Evolutionary conservation across 2,797 vertebrate genomes (phyloP).

Genomic region (Enteromius paludinosus): DNA sequence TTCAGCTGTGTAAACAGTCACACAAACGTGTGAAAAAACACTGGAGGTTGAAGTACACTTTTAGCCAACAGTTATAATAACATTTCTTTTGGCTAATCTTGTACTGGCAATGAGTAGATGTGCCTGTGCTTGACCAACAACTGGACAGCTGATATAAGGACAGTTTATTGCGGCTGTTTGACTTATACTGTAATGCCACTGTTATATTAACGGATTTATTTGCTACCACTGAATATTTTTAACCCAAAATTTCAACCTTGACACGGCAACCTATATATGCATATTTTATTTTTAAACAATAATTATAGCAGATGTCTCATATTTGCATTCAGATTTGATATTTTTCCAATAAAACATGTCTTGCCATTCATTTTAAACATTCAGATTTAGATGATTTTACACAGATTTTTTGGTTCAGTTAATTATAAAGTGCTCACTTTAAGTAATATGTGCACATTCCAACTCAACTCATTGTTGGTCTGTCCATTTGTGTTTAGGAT

Average conservation of each 20-base stretch:
- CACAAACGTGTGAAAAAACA: conserved; percentile 37
- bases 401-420: neutral
- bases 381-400: neutral
- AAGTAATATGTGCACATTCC: neutral
- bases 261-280: neutral
- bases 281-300: conserved; percentile 1
- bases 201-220: conserved; percentile 15
- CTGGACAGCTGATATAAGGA: conserved; percentile 17
- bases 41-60: conserved; percentile 1
- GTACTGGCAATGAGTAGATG: neutral
- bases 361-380: neutral
- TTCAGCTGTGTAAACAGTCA: conserved; percentile 20
- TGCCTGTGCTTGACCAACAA: conserved; percentile 10
- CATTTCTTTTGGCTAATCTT: neutral
- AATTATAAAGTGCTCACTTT: neutral
- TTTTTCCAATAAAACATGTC: neutral
- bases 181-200: neutral
- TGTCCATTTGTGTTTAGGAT: neutral
- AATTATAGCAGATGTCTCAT: neutral
- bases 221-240: conserved; percentile 16
- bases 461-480: neutral
- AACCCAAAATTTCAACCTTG: neutral
- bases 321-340: neutral
- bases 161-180: conserved; percentile 17
- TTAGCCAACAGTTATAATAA: conserved; percentile 6